Base-by-base conservation (phyloP, 2,888 invertebrate genomes). In the Platypus cylindrus region DNA sequence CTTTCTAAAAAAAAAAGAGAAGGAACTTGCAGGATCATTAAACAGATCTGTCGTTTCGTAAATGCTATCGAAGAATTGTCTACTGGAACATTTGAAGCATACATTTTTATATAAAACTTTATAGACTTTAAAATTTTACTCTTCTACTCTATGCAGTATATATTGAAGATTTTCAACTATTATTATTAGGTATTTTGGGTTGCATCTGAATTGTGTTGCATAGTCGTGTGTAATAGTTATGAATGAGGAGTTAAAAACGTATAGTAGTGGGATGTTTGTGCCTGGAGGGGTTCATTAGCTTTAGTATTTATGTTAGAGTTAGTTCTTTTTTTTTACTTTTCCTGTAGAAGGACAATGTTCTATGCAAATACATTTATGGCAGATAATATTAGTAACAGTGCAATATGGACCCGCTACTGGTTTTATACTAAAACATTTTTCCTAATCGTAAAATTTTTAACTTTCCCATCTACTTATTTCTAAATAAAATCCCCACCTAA, bases 1-100 rank as follows among this genome's bases (percentile, higher is more conserved):
- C 16, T 30, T 9, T 18, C 26, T 5, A 25, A 16, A 27, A 33
- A 34, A 38, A 26, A 22, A 27, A 22, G 18, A 22, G 22, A 38
- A 38, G 30, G 34, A 34, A 38, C 38, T 38, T 33, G 29, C 37
- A 30, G 29, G 29, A 22, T 35, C 35, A 34, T 38, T 38, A 38
- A 32, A 16, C 27, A 18, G 31, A 32, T 31, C 27, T 23, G 14
- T 35, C 20, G 31, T 28, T 34, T 38, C 26, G 27, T 36, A 36
- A 36, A 31, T 36, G 36, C 24, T 30, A 30, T 30, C 29, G 30
- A 24, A 14, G 28, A n/a, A 35, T 24, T 36, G 30, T 28, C 29
- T 36, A 26, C 18, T 18, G 18, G 31, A 26, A 36, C 31, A 30
- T 36, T 17, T 31, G n/a, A n/a, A 36, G 17, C 31, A 36, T 33